phyloP scores from a whole-genome alignment of 2,888 invertebrate genomes.

The Xestia rhomboidea region DNA sequence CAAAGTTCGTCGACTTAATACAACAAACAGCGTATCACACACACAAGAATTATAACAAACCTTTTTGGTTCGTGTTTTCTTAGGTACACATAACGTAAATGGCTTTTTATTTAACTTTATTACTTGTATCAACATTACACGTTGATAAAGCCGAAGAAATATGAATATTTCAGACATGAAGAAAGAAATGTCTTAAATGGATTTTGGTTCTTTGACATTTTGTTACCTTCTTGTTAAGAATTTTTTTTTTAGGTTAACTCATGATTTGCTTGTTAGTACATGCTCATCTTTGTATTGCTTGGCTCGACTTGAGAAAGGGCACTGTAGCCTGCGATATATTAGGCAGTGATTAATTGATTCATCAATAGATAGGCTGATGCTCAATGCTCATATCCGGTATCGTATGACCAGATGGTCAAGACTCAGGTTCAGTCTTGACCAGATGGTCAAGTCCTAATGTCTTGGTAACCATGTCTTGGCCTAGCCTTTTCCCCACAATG shows the following conservation, averaged over 20 bases:
- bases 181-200: conserved; percentile 15
- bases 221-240: conserved; percentile 10
- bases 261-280: background rate
- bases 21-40: conserved; percentile 43
- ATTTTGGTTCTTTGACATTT: background rate
- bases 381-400: background rate
- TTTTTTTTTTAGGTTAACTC: background rate
- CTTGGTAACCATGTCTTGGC: too few species aligned
- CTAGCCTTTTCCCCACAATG: background rate
- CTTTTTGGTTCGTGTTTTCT: conserved; percentile 34
- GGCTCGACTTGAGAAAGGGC: background rate
- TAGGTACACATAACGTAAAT: conserved; percentile 32
- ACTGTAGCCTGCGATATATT: background rate
- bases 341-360: background rate
- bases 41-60: conserved; percentile 22
- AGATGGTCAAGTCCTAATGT: too few species aligned
- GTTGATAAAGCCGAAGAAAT: conserved; percentile 23
- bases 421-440: too few species aligned
- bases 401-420: too few species aligned
- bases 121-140: conserved; percentile 33
- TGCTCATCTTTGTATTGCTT: background rate
- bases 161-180: conserved; percentile 7
- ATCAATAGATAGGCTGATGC: too few species aligned
- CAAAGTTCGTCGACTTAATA: conserved; percentile 37
- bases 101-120: conserved; percentile 47